A percentile compares a stretch with the other conserved stretches of the same genome.
These are phyloP conservation scores for Rhodophaea formosa DNA, from an alignment of 2,888 invertebrate species.

Conservation along the genomic window DNA sequence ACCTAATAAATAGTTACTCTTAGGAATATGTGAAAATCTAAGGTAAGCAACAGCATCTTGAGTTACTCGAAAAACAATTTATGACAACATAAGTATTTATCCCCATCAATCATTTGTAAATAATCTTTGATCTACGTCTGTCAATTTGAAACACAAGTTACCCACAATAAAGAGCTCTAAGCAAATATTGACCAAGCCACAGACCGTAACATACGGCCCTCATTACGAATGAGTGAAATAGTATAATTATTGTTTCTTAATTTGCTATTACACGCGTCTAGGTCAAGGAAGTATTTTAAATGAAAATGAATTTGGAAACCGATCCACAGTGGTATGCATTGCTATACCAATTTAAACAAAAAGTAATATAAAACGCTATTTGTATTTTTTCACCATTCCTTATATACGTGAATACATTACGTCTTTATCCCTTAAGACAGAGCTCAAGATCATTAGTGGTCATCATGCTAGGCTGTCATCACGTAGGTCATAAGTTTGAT, in stretches of 20 bases:
- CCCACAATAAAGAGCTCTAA: not conserved
- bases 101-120: not conserved
- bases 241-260: constrained; percentile 18
- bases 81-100: not conserved
- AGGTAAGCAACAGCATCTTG: no score
- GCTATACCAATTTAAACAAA: no score
- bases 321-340: not conserved
- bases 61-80: no score
- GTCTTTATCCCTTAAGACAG: no score
- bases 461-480: no score
- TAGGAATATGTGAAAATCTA: no score
- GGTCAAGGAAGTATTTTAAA: constrained; percentile 16
- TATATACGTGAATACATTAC: no score
- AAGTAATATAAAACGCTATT: no score
- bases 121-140: not conserved
- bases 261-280: constrained; percentile 5
- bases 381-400: no score
- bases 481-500: no score
- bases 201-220: constrained; percentile 9
- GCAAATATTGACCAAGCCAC: constrained; percentile 11
- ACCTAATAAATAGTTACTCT: no score
- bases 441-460: no score
- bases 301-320: constrained; percentile 1
- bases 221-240: constrained; percentile 8
- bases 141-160: constrained; percentile 6